Base-by-base conservation (phyloP, 2,888 invertebrate genomes). In the Ochropleura plecta region DNA sequence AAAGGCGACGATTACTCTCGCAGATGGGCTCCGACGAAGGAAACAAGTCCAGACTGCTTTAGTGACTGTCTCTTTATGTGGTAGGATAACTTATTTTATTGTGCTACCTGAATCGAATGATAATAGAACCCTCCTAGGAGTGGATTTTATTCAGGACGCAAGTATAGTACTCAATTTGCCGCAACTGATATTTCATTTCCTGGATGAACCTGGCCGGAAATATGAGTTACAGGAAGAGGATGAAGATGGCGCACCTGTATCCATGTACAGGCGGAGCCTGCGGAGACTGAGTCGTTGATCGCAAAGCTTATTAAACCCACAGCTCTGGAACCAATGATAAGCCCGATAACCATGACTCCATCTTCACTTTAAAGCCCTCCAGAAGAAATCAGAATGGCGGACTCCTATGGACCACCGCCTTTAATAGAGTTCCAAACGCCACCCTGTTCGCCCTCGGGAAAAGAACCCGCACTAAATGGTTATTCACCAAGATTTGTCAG, bases 401-500 rank as follows among this genome's bases (percentile, higher is more conserved):
- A 51, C 2, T 53, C 51, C 5, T 51, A 64, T 20, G 48, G 16
- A 49, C 49, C 2, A 49, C 49, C 49, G 4, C 49, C 16, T 0
- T 49, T 49, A 5, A 49, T 49, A 16, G 16, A 49, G 16, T 49
- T 49, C 16, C 3, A 6, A 0, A 49, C 49, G 16, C 49, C 49
- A 1, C 49, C 49, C 9, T 10, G 5, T 0, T 49, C 16, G 49
- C 63, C 68, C 20, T 48, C 62, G 9, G 10, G 68, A 68, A 9
- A 0, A 40, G 46, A 63, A 49, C 48, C 73, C 10, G 40, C 14
- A 14, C 14, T 73, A 0, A 8, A 44, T 9, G 67, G 67, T 4
- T 73, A 73, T 53, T 73, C 73, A 6, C 73, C 73, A 6, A 67
- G 66, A 10, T 73, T 73, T 60, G 53, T 73, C 14, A 60, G 67